Percentiles rank a stretch among this genome's conserved stretches.
Conservation (phyloP, 2,888 invertebrate species). For the Thymelicus sylvestris region DNA sequence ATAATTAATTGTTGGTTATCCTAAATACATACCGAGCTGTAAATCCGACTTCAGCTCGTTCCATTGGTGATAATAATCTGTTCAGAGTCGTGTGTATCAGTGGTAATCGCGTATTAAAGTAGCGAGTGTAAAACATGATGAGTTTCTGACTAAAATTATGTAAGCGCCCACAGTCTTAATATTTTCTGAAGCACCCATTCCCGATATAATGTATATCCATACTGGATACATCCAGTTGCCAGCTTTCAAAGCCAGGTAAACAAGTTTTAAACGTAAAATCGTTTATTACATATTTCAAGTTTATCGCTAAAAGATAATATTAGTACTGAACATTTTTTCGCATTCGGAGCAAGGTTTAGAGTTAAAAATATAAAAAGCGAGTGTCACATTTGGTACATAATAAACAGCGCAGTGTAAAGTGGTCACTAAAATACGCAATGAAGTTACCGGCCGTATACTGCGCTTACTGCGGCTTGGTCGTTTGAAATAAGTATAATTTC, state of each 20-base stretch:
- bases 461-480: constrained; percentile 10
- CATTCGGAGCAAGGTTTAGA: constrained; percentile 24
- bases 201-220: too few relatives aligned
- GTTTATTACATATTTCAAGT: constrained; percentile 14
- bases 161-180: too few relatives aligned
- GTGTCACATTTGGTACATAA: constrained; percentile 50
- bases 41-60: too few relatives aligned
- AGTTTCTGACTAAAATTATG: too few relatives aligned
- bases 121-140: too few relatives aligned
- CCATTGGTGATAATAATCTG: too few relatives aligned
- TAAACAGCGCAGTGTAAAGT: constrained; percentile 49
- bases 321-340: constrained; percentile 28
- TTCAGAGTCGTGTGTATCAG: too few relatives aligned
- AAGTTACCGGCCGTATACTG: constrained; percentile 19
- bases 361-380: constrained; percentile 34
- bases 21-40: too few relatives aligned
- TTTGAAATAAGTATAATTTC: not conserved
- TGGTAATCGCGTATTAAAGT: too few relatives aligned
- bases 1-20: too few relatives aligned
- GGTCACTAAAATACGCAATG: constrained; percentile 51
- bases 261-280: constrained; percentile 9
- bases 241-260: not conserved
- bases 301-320: constrained; percentile 19
- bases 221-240: too few relatives aligned
- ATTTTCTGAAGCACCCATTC: too few relatives aligned